Evolutionary conservation across 2,113 vertebrate species (phyloP).

Genomic region (Laticauda laticaudata): DNA sequence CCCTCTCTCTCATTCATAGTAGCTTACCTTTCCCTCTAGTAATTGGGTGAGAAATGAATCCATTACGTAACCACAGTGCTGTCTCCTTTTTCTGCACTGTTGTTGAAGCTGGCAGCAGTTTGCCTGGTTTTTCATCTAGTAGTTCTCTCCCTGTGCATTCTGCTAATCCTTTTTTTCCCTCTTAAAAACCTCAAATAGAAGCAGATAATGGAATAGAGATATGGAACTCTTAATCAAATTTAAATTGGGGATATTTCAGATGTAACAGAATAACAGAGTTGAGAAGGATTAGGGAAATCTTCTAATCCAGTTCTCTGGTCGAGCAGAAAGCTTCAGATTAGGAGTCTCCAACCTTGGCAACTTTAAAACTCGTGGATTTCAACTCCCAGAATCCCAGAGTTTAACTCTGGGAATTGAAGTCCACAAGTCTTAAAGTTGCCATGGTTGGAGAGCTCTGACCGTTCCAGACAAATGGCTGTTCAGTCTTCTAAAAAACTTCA

Average conservation of each 20-base stretch:
- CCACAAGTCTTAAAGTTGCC: too few species aligned
- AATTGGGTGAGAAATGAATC: neutral
- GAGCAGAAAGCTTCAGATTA: too few species aligned
- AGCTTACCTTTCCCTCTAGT: neutral
- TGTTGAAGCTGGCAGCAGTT: neutral
- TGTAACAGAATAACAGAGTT: neutral
- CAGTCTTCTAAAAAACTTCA: neutral
- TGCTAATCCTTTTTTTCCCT: neutral
- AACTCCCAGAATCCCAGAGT: too few species aligned
- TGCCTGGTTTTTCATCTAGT: neutral
- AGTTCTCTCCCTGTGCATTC: neutral
- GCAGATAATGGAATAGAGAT: neutral
- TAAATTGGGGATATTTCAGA: neutral
- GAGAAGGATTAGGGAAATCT: neutral
- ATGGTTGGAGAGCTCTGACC: too few species aligned
- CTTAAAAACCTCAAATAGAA: neutral
- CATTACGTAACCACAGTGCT: neutral
- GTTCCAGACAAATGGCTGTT: neutral
- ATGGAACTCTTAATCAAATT: neutral
- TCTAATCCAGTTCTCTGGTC: too few species aligned
- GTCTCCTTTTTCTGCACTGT: neutral
- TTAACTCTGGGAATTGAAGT: too few species aligned
- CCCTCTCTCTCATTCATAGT: too few species aligned
- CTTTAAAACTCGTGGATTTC: too few species aligned
- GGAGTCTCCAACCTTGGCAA: too few species aligned